Percentiles rank a stretch among this genome's conserved stretches.
Conservation (phyloP, 2,113 vertebrate species). For the Ploceus nigricollis region DNA sequence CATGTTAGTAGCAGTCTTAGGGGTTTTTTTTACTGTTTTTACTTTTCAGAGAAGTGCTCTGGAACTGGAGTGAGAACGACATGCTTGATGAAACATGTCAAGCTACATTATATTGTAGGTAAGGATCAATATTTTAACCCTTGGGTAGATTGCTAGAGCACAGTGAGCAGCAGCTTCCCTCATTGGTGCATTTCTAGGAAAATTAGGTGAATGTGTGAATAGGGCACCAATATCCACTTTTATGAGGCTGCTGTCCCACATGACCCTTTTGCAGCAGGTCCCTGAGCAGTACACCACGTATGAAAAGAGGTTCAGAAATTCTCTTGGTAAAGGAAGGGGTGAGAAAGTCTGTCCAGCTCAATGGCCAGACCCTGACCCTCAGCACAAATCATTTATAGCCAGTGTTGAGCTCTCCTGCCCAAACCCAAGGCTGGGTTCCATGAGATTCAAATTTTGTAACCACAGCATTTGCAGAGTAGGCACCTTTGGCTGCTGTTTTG, state of each 20-base stretch:
- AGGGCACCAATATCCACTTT: not conserved
- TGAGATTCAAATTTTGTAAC: not conserved
- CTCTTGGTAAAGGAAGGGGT: not conserved
- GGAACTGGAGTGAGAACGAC: not conserved
- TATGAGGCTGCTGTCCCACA: not conserved
- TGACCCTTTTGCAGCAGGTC: not conserved
- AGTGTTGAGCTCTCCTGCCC: not conserved
- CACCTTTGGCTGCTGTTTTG: not conserved
- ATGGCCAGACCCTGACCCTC: not conserved
- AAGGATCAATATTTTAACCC: not conserved
- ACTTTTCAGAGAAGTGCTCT: not conserved
- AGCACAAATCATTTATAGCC: not conserved
- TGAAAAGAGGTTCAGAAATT: not conserved
- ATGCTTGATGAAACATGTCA: not conserved
- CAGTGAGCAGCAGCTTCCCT: not conserved
- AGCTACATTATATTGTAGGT: not conserved
- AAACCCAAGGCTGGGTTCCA: not conserved
- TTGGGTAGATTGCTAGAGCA: not conserved
- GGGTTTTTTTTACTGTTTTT: not conserved
- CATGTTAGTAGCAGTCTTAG: accelerated
- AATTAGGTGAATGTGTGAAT: not conserved
- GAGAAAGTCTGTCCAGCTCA: not conserved
- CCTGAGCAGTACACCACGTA: accelerated
- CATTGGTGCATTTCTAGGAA: not conserved
- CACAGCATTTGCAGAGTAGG: not conserved